These are phyloP conservation scores for Myanophis thanlyinensis DNA, from an alignment of 2,113 vertebrate genomes.

Conservation along the genomic window DNA sequence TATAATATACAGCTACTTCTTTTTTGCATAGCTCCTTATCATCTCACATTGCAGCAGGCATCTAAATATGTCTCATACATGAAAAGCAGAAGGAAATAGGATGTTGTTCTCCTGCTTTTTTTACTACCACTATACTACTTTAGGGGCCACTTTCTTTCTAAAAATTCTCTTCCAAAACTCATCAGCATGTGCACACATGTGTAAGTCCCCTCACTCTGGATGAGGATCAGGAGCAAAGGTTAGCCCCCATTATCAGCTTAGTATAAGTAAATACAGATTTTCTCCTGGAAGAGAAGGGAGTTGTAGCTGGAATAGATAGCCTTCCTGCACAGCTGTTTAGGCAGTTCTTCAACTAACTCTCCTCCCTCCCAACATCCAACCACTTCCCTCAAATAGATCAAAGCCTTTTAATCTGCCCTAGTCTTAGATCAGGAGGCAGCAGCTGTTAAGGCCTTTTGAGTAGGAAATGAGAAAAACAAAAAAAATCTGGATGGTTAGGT, in stretches of 20 bases:
- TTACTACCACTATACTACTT: not conserved
- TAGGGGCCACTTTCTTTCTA: not conserved
- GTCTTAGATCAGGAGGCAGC: not conserved
- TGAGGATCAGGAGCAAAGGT: not conserved
- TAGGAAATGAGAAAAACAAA: not conserved
- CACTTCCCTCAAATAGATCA: constrained; percentile 14
- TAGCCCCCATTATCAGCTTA: constrained; percentile 22
- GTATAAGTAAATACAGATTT: not conserved
- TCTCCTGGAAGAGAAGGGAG: not conserved
- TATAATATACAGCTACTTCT: not conserved
- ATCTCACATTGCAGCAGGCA: not conserved
- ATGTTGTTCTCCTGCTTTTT: not conserved
- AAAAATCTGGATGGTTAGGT: not conserved
- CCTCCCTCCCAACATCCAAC: not conserved
- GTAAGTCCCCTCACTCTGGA: not conserved
- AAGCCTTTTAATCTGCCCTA: constrained; percentile 26
- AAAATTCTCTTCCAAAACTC: not conserved
- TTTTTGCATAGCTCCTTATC: not conserved
- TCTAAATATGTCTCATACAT: not conserved
- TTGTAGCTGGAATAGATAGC: not conserved
- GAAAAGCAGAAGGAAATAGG: not conserved
- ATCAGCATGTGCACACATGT: not conserved
- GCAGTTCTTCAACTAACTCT: not conserved
- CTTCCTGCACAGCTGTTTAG: constrained; percentile 1
- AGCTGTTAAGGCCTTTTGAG: constrained; percentile 20